A percentile compares a stretch with the other conserved stretches of the same genome.
phyloP scores from a whole-genome alignment of 1,140 invertebrate genomes.

The Acyrthosiphon pisum region DNA sequence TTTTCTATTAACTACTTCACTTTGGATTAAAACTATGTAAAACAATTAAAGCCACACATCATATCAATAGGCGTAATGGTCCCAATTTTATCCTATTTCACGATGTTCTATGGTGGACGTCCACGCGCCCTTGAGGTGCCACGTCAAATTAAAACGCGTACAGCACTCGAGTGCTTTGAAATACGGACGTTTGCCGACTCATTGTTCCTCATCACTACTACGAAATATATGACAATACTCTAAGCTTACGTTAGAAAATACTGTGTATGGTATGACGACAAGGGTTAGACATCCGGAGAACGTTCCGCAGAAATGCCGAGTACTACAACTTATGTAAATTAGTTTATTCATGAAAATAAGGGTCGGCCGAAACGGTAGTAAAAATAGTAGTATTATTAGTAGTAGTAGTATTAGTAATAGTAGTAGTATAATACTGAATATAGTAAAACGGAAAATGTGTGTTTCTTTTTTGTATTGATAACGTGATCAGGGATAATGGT shows the following conservation, averaged over 20 bases:
- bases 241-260: conserved; percentile 18
- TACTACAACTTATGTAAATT: background rate
- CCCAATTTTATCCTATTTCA: conserved; percentile 15
- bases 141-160: background rate
- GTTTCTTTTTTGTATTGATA: background rate
- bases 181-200: background rate
- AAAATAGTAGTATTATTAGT: background rate
- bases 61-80: conserved; percentile 4
- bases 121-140: background rate
- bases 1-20: background rate
- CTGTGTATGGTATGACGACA: background rate
- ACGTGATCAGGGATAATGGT: background rate
- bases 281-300: background rate
- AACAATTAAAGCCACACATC: background rate
- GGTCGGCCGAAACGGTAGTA: background rate
- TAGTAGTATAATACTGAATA: conserved; percentile 29
- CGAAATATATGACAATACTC: background rate
- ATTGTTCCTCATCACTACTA: background rate
- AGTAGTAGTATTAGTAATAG: background rate
- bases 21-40: background rate
- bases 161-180: background rate
- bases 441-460: background rate
- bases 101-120: background rate
- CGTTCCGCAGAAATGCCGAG: background rate
- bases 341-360: background rate